Evolutionary conservation across 1,140 invertebrate genomes (phyloP), one percentile per base, ranked within the genome.

Genomic region (Chymomyza costata): DNA sequence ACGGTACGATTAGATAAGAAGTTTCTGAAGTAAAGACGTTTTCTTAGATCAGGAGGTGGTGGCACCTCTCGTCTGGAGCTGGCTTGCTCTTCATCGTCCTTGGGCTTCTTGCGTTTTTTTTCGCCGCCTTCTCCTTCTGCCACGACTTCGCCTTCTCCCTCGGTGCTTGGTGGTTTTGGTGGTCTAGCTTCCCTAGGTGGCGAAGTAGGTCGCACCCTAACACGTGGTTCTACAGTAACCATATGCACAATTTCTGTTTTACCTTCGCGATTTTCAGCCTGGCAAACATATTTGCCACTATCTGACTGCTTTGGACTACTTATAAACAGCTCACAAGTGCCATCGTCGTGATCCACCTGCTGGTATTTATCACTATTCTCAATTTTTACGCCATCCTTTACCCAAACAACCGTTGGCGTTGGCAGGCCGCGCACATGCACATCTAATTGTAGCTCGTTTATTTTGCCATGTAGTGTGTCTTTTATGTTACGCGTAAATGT

Each of bases 361-460:
- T 91, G 85, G 69, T 93, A 91, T 49, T 88, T 89, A 1, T 86
- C 84, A 37, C 74, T 84, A 21, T 82, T 70, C 46, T 86, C 87
- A 3, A 87, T 70, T 48, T 90, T 88, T 1, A 92, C 87, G 7
- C 90, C 90, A 66, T 95, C 91, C 85, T 93, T 94, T 6, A 91
- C 74, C 94, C 94, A 96, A 10, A 90, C 90, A 19, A 95, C 89
- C 1, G 86, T 87, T 1, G 94, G 92, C 3, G 87, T 84, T 1
- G 93, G 92, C 68, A 91, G 87, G 14, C 91, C 92, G 47, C 90
- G 89, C 10, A 95, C 90, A 49, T 90, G 88, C 52, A 93, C 94
- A 81, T 95, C 92, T 39, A 96, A 82, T n/a, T 91, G 87, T 25
- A 94, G 74, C 71, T 94, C 91, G 82, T 93, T 90, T 54, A 92